phyloP scores from a whole-genome alignment of 2,888 invertebrate species.

The Sesia bembeciformis region DNA sequence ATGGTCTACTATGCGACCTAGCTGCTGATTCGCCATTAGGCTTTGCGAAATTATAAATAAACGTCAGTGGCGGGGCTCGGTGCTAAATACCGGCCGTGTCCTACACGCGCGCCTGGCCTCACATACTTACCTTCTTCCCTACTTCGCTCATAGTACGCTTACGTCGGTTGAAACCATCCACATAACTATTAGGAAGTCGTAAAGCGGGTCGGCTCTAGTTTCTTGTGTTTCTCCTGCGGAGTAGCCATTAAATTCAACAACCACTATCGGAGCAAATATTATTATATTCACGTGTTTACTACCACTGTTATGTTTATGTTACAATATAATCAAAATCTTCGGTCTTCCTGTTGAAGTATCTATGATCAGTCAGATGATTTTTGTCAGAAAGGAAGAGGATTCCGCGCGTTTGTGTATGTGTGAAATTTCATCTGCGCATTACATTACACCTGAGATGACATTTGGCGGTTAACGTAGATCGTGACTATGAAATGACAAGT shows the following conservation, averaged over 20 bases:
- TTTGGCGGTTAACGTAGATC: slow-evolving; percentile 41
- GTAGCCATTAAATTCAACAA: slow-evolving; percentile 1
- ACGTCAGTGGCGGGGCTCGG: slow-evolving; percentile 9
- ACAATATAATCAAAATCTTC: neutral
- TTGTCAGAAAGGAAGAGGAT: neutral
- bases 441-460: slow-evolving; percentile 40
- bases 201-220: slow-evolving; percentile 6
- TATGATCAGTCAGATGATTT: no score
- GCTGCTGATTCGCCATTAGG: slow-evolving; percentile 5
- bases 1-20: slow-evolving; percentile 4
- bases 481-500: slow-evolving; percentile 69
- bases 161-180: slow-evolving; percentile 8
- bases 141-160: slow-evolving; percentile 16
- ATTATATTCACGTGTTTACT: slow-evolving; percentile 18
- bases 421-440: slow-evolving; percentile 14
- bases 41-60: slow-evolving; percentile 4
- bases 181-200: slow-evolving; percentile 16
- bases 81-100: slow-evolving; percentile 24
- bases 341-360: no score
- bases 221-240: neutral
- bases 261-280: slow-evolving; percentile 1
- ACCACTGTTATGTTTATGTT: slow-evolving; percentile 6
- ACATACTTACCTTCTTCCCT: slow-evolving; percentile 31
- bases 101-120: slow-evolving; percentile 11
- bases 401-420: neutral